Base-by-base conservation (phyloP, 2,113 vertebrate genomes). In the Gallinago media region DNA sequence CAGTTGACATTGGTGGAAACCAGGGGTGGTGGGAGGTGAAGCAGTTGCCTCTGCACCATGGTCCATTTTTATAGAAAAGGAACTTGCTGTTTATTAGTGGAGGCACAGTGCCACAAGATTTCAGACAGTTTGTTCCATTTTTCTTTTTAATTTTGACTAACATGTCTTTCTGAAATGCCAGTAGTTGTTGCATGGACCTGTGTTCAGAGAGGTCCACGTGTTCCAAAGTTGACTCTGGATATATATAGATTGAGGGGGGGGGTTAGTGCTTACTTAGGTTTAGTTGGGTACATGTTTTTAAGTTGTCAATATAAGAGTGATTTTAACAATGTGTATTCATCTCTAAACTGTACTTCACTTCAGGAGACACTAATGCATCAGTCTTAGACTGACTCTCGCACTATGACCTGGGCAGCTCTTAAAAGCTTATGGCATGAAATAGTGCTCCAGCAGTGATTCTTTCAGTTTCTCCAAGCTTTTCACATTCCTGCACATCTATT, bases 71-170 rank as follows among this genome's bases (percentile, higher is more conserved):
- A 50, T 77, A 34, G 54, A 52, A 68, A 14, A 77, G 3, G 7
- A 54, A 7, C 38, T 76, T 73, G 36, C 0, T 0, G 6, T 80
- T 92, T 73, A 38, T 47, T 66, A 67, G 50, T 42, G 4, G n/a
- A 84, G 22, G 55, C 27, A 54, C 4, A 19, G 25, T 54, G 21
- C 25, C 44, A 54, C 31, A n/a, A 62, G 49, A 38, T 55, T 82
- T 78, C 38, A 88, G 31, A 38, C 22, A 9, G 4, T 31, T 36
- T 68, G 20, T 27, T 5, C 52, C 27, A 54, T 15, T 38, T 55
- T 40, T 40, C 49, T 74, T 56, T 40, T 5, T 12, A 15, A 12
- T 88, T 88, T 59, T 14, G 42, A 47, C 8, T 54, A 50, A 22
- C 0, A 0, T 50, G 20, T 72, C 29, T 68, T 88, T 88, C 74